Percentiles rank a stretch among this genome's conserved stretches.
Conservation (phyloP, 2,113 vertebrate genomes). For the Pungitius pungitius region DNA sequence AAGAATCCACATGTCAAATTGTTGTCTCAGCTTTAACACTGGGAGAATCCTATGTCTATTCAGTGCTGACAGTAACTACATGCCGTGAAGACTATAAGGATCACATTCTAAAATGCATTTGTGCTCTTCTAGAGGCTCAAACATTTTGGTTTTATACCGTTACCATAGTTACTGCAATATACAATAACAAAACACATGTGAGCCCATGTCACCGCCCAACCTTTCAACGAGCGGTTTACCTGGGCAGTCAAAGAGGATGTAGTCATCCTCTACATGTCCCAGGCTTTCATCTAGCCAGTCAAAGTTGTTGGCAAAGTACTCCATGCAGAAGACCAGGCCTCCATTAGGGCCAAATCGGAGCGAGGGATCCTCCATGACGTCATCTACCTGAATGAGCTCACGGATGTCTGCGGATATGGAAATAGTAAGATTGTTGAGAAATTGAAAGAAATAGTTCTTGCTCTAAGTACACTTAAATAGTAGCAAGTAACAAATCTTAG, state of each 20-base stretch:
- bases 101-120: background rate
- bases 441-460: no score
- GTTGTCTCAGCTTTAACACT: background rate
- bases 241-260: slow-evolving; percentile 96
- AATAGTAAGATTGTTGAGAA: background rate
- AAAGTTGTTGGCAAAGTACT: slow-evolving; percentile 95
- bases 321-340: slow-evolving; percentile 98
- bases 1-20: slow-evolving; percentile 7
- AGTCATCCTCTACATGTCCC: slow-evolving; percentile 95
- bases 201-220: background rate
- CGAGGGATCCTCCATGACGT: slow-evolving; percentile 95
- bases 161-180: background rate
- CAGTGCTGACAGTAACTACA: background rate
- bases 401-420: slow-evolving; percentile 85
- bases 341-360: slow-evolving; percentile 94
- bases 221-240: slow-evolving; percentile 74
- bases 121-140: background rate
- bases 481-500: background rate
- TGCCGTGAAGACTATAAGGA: background rate
- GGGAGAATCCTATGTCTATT: background rate
- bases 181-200: no score
- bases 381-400: slow-evolving; percentile 95
- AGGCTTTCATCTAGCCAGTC: slow-evolving; percentile 93
- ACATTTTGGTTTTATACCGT: background rate
- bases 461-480: background rate